Evolutionary conservation across 2,888 invertebrate genomes (phyloP).

Genomic region (Aricia artaxerxes): DNA sequence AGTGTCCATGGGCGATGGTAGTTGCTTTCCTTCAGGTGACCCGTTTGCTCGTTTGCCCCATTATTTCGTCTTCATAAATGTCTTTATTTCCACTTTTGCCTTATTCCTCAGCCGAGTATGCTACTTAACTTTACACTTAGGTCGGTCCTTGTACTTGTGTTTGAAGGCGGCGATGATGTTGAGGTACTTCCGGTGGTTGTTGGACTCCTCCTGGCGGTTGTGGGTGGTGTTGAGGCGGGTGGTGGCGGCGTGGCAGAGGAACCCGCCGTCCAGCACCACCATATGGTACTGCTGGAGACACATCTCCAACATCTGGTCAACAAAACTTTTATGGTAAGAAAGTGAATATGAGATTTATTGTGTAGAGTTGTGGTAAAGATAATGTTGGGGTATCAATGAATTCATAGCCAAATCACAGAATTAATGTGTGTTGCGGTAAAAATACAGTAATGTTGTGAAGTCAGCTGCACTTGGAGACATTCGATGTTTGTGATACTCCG

Average conservation of each 20-base stretch:
- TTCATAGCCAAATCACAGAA: no score
- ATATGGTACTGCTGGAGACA: constrained; percentile 86
- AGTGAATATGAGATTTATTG: background rate
- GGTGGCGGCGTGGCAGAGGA: constrained; percentile 84
- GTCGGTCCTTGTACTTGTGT: constrained; percentile 70
- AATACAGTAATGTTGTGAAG: background rate
- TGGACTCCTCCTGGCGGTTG: constrained; percentile 50
- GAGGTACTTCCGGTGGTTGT: constrained; percentile 74
- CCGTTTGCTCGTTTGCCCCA: no score
- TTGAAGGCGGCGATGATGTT: constrained; percentile 70
- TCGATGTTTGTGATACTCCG: background rate
- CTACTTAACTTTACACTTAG: constrained; percentile 62
- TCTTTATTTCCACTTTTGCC: no score
- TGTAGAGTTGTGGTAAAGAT: background rate
- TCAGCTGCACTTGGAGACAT: background rate
- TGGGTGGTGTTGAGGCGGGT: constrained; percentile 56
- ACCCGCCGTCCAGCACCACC: constrained; percentile 86
- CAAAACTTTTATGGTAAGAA: background rate
- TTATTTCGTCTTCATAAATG: no score
- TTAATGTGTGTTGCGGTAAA: no score
- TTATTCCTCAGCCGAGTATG: constrained; percentile 33
- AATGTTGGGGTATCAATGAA: no score
- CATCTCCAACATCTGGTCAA: constrained; percentile 86
- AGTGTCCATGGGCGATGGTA: no score
- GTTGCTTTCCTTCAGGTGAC: no score